Evolutionary conservation across 2,888 invertebrate species (phyloP), one percentile per base, ranked within the genome.

Genomic region (Parnassius orleans): DNA sequence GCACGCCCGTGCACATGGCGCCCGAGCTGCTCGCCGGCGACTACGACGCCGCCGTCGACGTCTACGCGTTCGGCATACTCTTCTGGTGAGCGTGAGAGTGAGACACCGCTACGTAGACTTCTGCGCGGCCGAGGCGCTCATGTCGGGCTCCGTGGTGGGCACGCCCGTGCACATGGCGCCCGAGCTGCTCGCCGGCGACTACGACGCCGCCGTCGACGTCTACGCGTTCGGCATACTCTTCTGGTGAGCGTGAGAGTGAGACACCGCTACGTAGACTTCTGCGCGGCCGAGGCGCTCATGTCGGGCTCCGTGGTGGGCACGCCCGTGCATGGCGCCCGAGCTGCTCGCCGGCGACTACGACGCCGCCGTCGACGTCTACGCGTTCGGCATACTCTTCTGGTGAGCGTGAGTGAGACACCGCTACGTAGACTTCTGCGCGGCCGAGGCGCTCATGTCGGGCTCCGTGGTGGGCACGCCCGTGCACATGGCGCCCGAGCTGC

Each of bases 91-190:
- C 10, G 15, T 15, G 15, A 15, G 15, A 15, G 15, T 15, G 15
- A 15, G 15, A 15, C 15, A 15, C 15, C 15, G 2, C 15, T 15
- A 15, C 15, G 15, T 15, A 15, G 1, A 15, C 15, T 15, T 15
- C 15, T 97, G 97, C 77, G 96, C 97, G 67, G 96, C 96, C 2
- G 96, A 96, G 79, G 96, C 97, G 1, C 96, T 97, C 93, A 96
- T 98, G 94, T 96, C 96, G 0, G 97, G 97, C 46, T 97, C 96
- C 67, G 94, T 97, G 65, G 97, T 97, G 33, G 97, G 96, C 53
- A 96, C 96, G 3, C 98, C 97, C 0, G 96, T 74, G 64, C 97
- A 98, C 83, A 97, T 98, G 97, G 97, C 97, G 15, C 98, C 98
- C 0, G 97, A 98, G 81, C 90, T 98, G 57, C 93, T 97, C 65